phyloP scores from a whole-genome alignment of 2,113 vertebrate species.

The Emydocephalus ijimae region DNA sequence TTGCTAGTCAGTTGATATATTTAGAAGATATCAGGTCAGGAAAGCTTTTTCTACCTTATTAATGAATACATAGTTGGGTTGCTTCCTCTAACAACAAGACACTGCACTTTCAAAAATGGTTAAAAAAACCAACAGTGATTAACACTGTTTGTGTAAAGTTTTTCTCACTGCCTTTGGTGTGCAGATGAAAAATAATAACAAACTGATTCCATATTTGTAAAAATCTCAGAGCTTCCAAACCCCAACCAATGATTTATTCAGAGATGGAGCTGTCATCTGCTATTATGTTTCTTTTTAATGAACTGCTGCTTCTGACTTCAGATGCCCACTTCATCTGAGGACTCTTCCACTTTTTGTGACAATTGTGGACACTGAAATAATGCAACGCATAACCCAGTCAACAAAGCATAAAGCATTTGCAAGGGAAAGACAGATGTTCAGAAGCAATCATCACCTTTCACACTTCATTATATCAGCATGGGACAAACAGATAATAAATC shows the following conservation, averaged over 20 bases:
- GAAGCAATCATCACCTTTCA: constrained; percentile 71
- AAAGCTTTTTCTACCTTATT: neutral
- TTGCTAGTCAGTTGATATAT: neutral
- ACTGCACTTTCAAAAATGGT: constrained; percentile 27
- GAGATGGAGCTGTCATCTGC: constrained; percentile 70
- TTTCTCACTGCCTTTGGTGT: constrained; percentile 55
- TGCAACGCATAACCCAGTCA: constrained; percentile 74
- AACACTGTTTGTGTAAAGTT: constrained; percentile 7
- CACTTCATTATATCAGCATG: constrained; percentile 72
- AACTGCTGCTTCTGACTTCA: constrained; percentile 55
- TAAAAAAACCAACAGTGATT: neutral
- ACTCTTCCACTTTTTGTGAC: constrained; percentile 70
- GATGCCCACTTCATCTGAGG: constrained; percentile 50
- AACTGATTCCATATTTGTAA: constrained; percentile 60
- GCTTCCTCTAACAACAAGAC: neutral
- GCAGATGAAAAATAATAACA: constrained; percentile 55
- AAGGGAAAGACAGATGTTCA: constrained; percentile 77
- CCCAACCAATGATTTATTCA: constrained; percentile 74
- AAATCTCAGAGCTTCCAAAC: constrained; percentile 72
- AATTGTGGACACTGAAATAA: constrained; percentile 79
- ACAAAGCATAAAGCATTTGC: constrained; percentile 76
- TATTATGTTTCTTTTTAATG: constrained; percentile 62
- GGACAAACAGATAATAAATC: constrained; percentile 63
- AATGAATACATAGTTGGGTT: neutral
- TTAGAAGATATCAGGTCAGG: neutral